These are phyloP conservation scores for Falco peregrinus DNA, from an alignment of 2,797 vertebrate species.

Conservation along the genomic window DNA sequence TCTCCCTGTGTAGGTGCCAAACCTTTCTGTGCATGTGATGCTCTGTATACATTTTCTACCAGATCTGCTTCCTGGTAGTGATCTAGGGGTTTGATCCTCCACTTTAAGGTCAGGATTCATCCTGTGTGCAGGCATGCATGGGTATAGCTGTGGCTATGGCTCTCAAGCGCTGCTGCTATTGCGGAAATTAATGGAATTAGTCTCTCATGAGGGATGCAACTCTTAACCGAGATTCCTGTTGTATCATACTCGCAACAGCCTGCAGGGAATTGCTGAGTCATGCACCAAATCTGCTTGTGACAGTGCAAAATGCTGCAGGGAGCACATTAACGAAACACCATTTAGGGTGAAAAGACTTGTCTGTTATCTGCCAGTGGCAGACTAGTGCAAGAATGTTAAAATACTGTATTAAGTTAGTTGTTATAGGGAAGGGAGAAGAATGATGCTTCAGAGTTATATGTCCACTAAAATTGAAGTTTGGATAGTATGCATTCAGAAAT, in stretches of 20 bases:
- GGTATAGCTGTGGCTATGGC: not conserved
- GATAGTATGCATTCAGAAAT: conserved; percentile 72
- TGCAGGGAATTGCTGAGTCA: not conserved
- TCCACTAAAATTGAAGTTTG: conserved; percentile 71
- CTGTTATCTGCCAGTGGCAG: not conserved
- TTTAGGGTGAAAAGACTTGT: not conserved
- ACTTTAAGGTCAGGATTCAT: not conserved
- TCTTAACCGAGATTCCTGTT: not conserved
- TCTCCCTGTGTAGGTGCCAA: not conserved
- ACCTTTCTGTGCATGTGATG: not conserved
- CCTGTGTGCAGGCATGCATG: not conserved
- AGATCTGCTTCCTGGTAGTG: not conserved
- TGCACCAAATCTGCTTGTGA: not conserved
- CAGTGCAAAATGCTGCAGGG: not conserved
- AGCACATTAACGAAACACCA: not conserved
- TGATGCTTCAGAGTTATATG: conserved; percentile 42
- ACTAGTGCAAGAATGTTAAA: conserved; percentile 27
- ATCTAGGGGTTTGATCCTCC: not conserved
- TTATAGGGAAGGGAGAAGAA: conserved; percentile 34
- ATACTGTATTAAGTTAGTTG: not conserved
- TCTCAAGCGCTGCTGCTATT: not conserved
- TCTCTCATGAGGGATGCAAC: not conserved
- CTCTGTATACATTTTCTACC: not conserved
- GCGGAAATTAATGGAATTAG: not conserved
- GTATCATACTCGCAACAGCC: not conserved